Conservation (phyloP, 2,888 invertebrate species). For the Heterodera filipjevi region DNA sequence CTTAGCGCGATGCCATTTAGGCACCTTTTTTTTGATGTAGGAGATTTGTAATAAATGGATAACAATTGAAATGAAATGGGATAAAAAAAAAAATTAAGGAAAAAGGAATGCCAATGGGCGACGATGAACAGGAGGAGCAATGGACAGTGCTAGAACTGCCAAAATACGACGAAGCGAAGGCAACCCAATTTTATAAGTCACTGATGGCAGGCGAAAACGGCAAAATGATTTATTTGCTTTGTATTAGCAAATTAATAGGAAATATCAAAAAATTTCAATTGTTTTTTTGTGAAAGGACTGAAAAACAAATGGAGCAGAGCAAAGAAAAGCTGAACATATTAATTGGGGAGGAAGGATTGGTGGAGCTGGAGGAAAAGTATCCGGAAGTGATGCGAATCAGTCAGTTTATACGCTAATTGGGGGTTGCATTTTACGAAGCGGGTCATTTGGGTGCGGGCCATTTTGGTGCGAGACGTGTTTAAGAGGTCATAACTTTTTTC, state of each 20-base stretch:
- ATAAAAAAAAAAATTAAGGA: not conserved
- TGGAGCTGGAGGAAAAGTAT: not conserved
- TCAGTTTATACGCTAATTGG: too few species aligned
- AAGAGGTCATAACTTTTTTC: too few species aligned
- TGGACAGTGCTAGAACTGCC: not conserved
- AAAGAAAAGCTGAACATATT: not conserved
- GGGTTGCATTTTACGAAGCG: too few species aligned
- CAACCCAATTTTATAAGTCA: not conserved
- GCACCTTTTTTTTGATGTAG: not conserved
- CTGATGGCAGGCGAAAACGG: not conserved
- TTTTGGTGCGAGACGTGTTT: too few species aligned
- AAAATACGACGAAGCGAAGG: not conserved
- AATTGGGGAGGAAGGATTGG: not conserved
- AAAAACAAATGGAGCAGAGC: not conserved
- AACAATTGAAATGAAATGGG: not conserved
- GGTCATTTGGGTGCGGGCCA: too few species aligned
- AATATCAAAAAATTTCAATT: not conserved
- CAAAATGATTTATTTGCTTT: not conserved
- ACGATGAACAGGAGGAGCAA: not conserved
- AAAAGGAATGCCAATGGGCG: not conserved
- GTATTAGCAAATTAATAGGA: not conserved
- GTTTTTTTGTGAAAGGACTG: not conserved
- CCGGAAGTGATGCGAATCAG: not conserved
- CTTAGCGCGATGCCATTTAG: not conserved
- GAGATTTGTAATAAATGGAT: not conserved